Percentiles rank a stretch among this genome's conserved stretches.
Conservation (phyloP, 1,140 invertebrate species). For the Scaptomyza montana region DNA sequence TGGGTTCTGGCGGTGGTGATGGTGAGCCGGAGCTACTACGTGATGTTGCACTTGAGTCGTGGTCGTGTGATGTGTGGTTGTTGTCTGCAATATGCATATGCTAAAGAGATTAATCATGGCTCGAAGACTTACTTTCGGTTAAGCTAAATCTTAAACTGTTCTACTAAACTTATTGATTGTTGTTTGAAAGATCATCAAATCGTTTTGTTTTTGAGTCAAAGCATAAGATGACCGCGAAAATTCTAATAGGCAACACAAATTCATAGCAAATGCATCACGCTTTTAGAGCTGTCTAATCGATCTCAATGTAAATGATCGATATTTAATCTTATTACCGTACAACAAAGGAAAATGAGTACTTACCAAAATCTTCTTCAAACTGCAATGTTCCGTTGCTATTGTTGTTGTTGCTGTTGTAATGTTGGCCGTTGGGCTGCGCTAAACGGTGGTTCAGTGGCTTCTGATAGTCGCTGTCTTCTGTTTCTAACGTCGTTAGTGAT, state of each 20-base stretch:
- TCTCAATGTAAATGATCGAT: no score
- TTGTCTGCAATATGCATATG: constrained; percentile 40
- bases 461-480: constrained; percentile 47
- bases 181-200: no score
- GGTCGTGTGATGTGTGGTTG: constrained; percentile 74
- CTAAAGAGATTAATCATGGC: neutral
- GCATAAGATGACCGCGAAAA: no score
- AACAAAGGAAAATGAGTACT: neutral
- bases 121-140: no score
- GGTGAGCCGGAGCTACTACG: constrained; percentile 69
- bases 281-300: no score
- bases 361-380: constrained; percentile 66
- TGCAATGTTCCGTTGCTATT: constrained; percentile 33
- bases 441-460: constrained; percentile 67
- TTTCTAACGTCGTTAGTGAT: constrained; percentile 57
- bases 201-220: no score
- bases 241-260: no score
- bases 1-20: constrained; percentile 84
- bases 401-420: constrained; percentile 29
- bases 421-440: constrained; percentile 56
- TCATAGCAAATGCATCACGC: no score
- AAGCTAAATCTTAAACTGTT: no score
- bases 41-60: constrained; percentile 65
- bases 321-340: no score
- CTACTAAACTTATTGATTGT: no score